Conservation (phyloP, 2,888 invertebrate species). For the Trachelus tabidus region DNA sequence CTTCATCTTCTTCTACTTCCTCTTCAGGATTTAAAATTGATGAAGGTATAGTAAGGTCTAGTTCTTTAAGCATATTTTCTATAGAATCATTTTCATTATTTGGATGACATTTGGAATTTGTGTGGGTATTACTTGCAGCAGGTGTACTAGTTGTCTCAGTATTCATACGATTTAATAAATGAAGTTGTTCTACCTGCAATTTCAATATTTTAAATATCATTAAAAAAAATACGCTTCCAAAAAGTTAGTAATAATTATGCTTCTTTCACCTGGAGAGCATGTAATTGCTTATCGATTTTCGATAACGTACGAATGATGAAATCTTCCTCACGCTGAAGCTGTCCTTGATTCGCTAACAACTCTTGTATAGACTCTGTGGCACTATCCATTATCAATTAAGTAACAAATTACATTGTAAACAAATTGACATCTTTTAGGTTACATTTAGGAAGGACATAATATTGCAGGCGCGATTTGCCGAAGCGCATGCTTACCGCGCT, state of each 20-base stretch:
- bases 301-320: conserved; percentile 42
- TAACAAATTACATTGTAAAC: not conserved
- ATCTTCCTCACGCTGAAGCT: conserved; percentile 49
- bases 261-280: conserved; percentile 49
- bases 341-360: conserved; percentile 40
- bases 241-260: conserved; percentile 7
- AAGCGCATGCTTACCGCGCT: not conserved
- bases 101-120: not conserved
- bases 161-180: conserved; percentile 44
- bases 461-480: not conserved
- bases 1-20: conserved; percentile 40
- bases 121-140: not conserved
- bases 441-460: not conserved
- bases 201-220: not conserved
- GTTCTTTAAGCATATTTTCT: conserved; percentile 24
- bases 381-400: not conserved
- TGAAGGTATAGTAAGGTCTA: conserved; percentile 38
- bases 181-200: conserved; percentile 55
- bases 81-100: conserved; percentile 9
- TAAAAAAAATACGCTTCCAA: not conserved
- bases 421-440: not conserved
- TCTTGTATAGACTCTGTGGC: conserved; percentile 23
- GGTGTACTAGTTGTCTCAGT: conserved; percentile 5
- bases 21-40: conserved; percentile 32
- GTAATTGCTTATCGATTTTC: conserved; percentile 53